Evolutionary conservation across 1,140 invertebrate genomes (phyloP), one percentile per base, ranked within the genome.

Genomic region (Hestina assimilis): DNA sequence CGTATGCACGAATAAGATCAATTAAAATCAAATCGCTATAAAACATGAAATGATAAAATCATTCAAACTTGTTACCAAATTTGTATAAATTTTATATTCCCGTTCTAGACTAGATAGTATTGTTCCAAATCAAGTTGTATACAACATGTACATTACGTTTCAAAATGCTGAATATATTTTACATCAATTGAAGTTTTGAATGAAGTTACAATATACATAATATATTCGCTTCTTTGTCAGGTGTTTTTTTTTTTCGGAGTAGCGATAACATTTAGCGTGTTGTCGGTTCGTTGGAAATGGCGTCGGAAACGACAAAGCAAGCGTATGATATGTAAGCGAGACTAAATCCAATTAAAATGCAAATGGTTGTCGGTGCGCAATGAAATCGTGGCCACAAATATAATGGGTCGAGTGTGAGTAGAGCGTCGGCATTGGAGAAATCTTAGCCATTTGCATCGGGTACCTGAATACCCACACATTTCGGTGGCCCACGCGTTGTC

Each of bases 261-360:
- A 9, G 12, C 41, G 24, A 48, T 48, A 43, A 50, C 6, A 45
- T 43, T 38, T 28, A 28, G 17, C 45, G 2, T 6, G 24, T 31
- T 23, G 54, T 26, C 23, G n/a, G 55, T 50, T 31, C 41, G 28
- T 35, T 33, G 28, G 29, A 38, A 52, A 52, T 47, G 47, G 46
- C 42, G 43, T 56, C 52, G 38, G 53, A 47, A 59, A 63, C 52
- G 55, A 60, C 61, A 60, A 67, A 63, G 51, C 54, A 57, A 52
- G 46, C 42, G 54, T 66, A 60, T 66, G 50, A 74, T 70, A 61
- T 69, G 63, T 74, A 66, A 70, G 65, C 62, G 69, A 69, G 63
- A 71, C 60, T 64, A 67, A 66, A 67, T 73, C 63, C 67, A 78
- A 74, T 79, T 77, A 83, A 83, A 75, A 75, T 79, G 71, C 64